Evolutionary conservation across 2,113 vertebrate species (phyloP), one percentile per base, ranked within the genome.

Genomic region (Nycticryphes semicollaris): DNA sequence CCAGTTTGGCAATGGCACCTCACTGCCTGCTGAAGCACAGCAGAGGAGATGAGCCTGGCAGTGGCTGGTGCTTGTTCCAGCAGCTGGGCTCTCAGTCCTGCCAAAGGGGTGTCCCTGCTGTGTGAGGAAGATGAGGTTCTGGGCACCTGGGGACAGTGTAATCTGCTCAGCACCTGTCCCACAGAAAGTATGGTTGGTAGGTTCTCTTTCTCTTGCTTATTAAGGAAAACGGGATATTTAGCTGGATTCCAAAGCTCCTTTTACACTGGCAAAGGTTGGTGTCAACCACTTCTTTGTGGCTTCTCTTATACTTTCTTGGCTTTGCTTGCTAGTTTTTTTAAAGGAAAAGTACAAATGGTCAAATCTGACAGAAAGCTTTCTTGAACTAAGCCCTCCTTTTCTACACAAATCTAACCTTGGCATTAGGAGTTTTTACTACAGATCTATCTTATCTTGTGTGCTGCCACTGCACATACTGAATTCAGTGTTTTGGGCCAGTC

Each of bases 1-100:
- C 23, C 35, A 41, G 25, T 14, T 24, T 48, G 51, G n/a, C 22
- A 47, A 28, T 7, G 6, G 60, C 70, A 76, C 43, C 24, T 59
- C 72, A 19, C 24, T 2, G 14, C 23, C 41, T 41, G 30, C 70
- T 76, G 19, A 41, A 41, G 28, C 51, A 11, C 28, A 37, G 70
- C n/a, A 9, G 22, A 47, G 57, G 48, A 33, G 28, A 18, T 0
- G 2, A 86, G 20, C 30, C 23, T 28, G 30, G 23, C 51, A 48
- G 41, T 23, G 43, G 60, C 51, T 47, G 22, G 14, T 50, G 43
- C 62, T 50, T 59, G 30, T 24, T 67, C 23, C 41, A 50, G 62
- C 60, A 41, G 18, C 43, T 0, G 2, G 19, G 30, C 51, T 67
- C 2, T 0, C 14, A 16, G 35, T 5, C 35, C 51, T 50, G 51